Evolutionary conservation across 2,113 vertebrate genomes (phyloP).

Genomic region (Fukomys damarensis): DNA sequence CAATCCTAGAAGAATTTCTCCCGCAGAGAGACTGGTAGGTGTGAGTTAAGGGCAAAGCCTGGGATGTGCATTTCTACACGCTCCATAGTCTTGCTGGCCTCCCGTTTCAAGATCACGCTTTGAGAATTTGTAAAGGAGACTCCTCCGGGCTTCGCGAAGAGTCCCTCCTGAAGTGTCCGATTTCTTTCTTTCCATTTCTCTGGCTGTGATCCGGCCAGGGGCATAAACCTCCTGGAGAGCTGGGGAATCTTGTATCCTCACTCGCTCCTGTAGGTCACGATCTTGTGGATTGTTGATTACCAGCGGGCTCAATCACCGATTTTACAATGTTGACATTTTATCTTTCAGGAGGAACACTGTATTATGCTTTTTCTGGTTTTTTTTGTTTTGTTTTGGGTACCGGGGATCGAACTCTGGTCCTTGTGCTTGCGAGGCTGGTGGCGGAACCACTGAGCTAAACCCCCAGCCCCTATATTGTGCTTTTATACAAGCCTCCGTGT

Average conservation of each 20-base stretch:
- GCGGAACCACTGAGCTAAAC: too few relatives aligned
- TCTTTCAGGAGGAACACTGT: not conserved
- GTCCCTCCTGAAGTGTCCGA: too few relatives aligned
- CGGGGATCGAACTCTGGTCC: too few relatives aligned
- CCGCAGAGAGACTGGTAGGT: accelerated
- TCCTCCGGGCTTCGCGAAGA: too few relatives aligned
- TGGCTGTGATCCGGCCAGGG: not conserved
- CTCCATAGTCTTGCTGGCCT: accelerated
- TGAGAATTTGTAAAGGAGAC: not conserved
- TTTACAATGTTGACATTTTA: not conserved
- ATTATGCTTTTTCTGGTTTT: not conserved
- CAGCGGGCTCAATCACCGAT: accelerated
- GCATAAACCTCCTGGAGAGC: not conserved
- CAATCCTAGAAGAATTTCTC: too few relatives aligned
- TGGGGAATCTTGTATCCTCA: too few relatives aligned
- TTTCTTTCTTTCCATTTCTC: not conserved
- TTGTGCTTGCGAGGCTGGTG: too few relatives aligned
- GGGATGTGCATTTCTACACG: not conserved
- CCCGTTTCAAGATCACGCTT: too few relatives aligned
- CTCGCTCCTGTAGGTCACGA: not conserved
- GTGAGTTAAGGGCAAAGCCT: accelerated
- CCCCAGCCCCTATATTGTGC: too few relatives aligned
- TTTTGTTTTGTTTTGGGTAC: too few relatives aligned
- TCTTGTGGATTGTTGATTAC: not conserved
- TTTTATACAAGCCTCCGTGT: not conserved